Evolutionary conservation across 1,140 invertebrate genomes (phyloP), one percentile per base, ranked within the genome.

Genomic region (Temnothorax curvispinosus): DNA sequence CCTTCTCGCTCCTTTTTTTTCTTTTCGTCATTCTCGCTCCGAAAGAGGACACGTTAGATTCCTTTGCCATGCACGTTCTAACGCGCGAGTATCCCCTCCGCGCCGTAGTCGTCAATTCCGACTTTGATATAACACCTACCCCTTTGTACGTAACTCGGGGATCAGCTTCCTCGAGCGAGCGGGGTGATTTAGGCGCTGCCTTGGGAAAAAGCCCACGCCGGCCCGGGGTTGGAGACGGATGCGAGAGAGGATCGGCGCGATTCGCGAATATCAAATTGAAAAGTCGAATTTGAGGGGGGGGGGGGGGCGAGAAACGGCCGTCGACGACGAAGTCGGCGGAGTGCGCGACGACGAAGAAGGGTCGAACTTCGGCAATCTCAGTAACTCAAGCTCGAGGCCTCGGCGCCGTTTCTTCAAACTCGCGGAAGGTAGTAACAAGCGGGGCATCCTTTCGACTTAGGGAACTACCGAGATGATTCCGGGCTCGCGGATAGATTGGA

Each of bases 211-310:
- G 69, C n/a, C 32, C 38, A 35, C 41, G 47, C 41, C 27, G 38
- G 38, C 3, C 18, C 3, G 67, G 27, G 75, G 1, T 38, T 21
- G 47, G 58, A 11, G n/a, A 50, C 35, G 74, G 77, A 72, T 74
- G 32, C 81, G 6, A 3, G 64, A 56, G 41, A 50, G 74, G 60
- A 69, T 89, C 86, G 60, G 71, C 41, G 76, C 86, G 89, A 91
- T 82, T 88, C 81, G 84, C 86, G 89, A 89, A 91, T 91, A 91
- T 89, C 89, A 91, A 91, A 89, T 91, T 91, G 89, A 91, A 89
- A 89, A 82, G 86, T 90, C 78, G 88, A 91, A 89, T 91, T 89
- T 88, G 56, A 85, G 77, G 1, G 27, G 72, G 75, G 75, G 75
- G 75, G 52, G 27, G 72, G 75, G 75, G 52, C 60, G 77, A 52